Base-by-base conservation (phyloP, 2,797 vertebrate genomes). In the Triplophysa yarkandensis region DNA sequence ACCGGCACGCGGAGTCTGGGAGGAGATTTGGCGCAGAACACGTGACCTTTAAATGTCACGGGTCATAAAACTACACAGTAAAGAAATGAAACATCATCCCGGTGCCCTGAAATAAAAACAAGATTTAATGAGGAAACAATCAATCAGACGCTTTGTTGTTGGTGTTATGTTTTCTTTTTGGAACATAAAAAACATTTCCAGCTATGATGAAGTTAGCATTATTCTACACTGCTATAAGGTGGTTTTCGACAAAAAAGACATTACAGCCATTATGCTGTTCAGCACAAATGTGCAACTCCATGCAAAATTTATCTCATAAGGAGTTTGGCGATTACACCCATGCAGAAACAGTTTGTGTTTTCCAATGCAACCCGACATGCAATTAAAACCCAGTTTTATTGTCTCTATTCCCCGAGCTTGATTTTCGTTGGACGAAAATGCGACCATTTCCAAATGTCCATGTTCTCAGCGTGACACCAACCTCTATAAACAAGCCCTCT, bases 31-130 rank as follows among this genome's bases (percentile, higher is more conserved):
- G 14, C 25, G 11, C 67, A 71, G 60, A 55, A 77, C 75, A 72
- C 46, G 48, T 86, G 85, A 78, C 83, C 87, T 88, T 88, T 90
- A 87, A 88, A 89, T 85, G 82, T 80, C 84, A 85, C 76, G 71
- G 79, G 73, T 83, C 83, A 77, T 81, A 46, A 68, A 63, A 32
- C 16, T 39, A 78, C 57, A 74, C 3, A 46, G 30, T 46, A 48
- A 39, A 27, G 39, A 57, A 48, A 64, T 41, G 68, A 28, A 28
- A 52, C 25, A 63, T 71, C 27, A 36, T 16, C 64, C 23, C 36
- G 48, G 48, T 25, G 10, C 19, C 48, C 48, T 23, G 21, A 52
- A 30, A 36, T 23, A 62, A 57, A 25, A 1, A 28, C 14, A 1
- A 28, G 10, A 16, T 21, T 21, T 50, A 10, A 2, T n/a, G 48